Evolutionary conservation across 2,113 vertebrate species (phyloP), one percentile per base, ranked within the genome.

Genomic region (Tachysurus fulvidraco): DNA sequence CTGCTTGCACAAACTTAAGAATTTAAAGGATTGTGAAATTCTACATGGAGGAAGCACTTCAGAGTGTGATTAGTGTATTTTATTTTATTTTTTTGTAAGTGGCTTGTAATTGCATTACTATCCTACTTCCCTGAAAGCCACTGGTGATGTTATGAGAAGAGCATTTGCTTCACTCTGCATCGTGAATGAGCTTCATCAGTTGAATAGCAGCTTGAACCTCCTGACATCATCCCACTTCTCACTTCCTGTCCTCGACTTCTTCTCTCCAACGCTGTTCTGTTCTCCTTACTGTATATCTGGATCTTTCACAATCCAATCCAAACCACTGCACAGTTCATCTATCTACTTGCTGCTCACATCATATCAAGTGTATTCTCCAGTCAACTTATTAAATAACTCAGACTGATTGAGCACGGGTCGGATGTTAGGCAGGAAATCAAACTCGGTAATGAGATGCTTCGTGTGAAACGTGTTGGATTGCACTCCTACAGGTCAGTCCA

Each of bases 401-500:
- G 30, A 57, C 13, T 55, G 14, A n/a, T 80, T 36, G 52, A 71
- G 17, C 71, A 44, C 10, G 54, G 76, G 76, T 80, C 76, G 16
- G n/a, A 16, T 55, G 46, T 55, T 57, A n/a, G 46, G 76, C 44
- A 57, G 80, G 73, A 87, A 81, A 80, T 52, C 41, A 77, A 82
- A 9, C 67, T 73, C 76, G 25, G n/a, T 86, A 74, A 74, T 46
- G 50, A 73, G 60, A 57, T 67, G 54, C 84, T 83, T 83, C 19
- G 11, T 69, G 64, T 71, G 65, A 73, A 81, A 73, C 36, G 78
- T 81, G 54, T 57, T 73, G 52, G 30, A 73, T 81, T 23, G 23
- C 85, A 71, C 85, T 81, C 65, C 16, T 73, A 81, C 78, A 82
- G 79, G 71, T 79, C 77, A 30, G 46, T 71, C 44, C 57, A 57